phyloP scores from a whole-genome alignment of 2,888 invertebrate species.

The Sepiola atlantica region DNA sequence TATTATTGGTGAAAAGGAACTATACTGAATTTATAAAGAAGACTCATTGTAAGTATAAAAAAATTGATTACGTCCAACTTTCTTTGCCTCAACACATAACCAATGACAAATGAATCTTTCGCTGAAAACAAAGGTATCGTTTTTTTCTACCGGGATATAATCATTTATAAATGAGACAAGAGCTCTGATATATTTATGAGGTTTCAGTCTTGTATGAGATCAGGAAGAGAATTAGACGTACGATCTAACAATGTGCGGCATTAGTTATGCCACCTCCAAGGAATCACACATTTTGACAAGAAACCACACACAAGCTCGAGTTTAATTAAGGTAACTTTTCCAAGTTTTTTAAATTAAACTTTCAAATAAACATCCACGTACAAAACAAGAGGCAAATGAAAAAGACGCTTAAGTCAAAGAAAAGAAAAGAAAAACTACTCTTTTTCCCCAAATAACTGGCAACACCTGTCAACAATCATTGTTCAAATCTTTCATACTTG shows the following conservation, averaged over 20 bases:
- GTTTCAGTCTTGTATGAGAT: not conserved
- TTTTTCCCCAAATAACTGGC: not conserved
- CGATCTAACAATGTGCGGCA: not conserved
- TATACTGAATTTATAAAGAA: no score
- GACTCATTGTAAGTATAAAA: no score
- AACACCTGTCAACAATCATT: not conserved
- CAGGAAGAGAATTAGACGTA: not conserved
- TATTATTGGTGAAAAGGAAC: no score
- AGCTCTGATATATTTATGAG: not conserved
- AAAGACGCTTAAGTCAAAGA: not conserved
- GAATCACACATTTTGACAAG: not conserved
- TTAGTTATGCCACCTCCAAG: not conserved
- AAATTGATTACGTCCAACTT: not conserved
- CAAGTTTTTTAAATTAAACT: not conserved
- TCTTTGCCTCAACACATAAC: not conserved
- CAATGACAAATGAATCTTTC: not conserved
- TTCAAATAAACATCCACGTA: not conserved
- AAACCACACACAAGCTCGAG: not conserved
- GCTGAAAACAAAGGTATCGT: not conserved
- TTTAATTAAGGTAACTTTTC: not conserved
- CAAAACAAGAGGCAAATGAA: no score
- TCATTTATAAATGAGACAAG: not conserved
- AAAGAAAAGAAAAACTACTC: not conserved
- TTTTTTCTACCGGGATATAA: not conserved
- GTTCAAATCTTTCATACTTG: not conserved